A percentile compares a stretch with the other conserved stretches of the same genome.
Conservation (phyloP, 2,113 vertebrate species). For the Phylloscopus trochiloides region DNA sequence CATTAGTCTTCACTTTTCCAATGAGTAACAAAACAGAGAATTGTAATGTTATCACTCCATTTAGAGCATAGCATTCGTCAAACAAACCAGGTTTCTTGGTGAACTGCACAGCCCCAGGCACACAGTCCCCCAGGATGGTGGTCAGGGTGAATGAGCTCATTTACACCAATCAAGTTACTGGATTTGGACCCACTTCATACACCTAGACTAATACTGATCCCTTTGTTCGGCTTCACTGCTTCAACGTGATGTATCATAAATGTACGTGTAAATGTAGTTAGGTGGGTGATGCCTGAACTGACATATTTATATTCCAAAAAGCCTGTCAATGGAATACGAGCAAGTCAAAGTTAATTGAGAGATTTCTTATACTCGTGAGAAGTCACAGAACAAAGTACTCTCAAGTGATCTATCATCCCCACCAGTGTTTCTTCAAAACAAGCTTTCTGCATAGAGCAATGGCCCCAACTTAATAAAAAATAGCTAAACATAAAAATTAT, state of each 20-base stretch:
- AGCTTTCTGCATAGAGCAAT: not conserved
- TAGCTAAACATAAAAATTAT: not conserved
- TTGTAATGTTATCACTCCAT: not conserved
- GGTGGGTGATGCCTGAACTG: not conserved
- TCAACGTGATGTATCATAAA: not conserved
- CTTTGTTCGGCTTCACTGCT: not conserved
- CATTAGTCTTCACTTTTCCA: not conserved
- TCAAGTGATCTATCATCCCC: not conserved
- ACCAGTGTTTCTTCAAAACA: not conserved
- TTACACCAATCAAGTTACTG: not conserved
- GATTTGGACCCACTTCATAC: not conserved
- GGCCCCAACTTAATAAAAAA: not conserved
- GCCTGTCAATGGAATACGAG: not conserved
- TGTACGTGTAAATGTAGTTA: not conserved
- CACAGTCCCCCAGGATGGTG: not conserved
- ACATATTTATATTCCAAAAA: not conserved
- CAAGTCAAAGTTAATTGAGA: not conserved
- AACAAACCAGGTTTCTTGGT: not conserved
- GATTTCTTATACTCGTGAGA: not conserved
- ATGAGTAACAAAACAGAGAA: not conserved
- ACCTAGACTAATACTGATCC: not conserved
- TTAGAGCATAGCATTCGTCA: not conserved
- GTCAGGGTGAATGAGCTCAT: not conserved
- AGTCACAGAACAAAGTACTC: not conserved
- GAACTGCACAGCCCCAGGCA: not conserved